These are phyloP conservation scores for Camponotus floridanus DNA, from an alignment of 1,140 invertebrate genomes.

Conservation along the genomic window DNA sequence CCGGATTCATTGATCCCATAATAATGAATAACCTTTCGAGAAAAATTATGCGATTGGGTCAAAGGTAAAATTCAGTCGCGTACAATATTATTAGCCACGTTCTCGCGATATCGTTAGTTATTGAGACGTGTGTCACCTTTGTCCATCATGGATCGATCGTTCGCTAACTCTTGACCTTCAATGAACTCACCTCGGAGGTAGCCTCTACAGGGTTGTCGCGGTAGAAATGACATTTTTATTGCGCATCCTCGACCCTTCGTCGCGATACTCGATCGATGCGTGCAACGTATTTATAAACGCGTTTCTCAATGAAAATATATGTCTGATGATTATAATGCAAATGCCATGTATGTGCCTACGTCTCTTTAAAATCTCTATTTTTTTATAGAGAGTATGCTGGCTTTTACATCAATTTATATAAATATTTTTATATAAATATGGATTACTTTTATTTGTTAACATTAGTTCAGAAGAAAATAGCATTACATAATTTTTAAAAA, in stretches of 20 bases:
- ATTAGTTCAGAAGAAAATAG: neutral
- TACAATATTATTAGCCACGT: constrained; percentile 27
- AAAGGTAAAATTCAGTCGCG: constrained; percentile 38
- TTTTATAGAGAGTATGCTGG: neutral
- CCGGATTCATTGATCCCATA: constrained; percentile 46
- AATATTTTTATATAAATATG: neutral
- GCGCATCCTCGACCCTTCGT: constrained; percentile 49
- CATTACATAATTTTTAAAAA: neutral
- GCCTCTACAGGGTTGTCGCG: constrained; percentile 1
- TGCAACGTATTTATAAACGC: constrained; percentile 47
- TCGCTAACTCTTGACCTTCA: constrained; percentile 43
- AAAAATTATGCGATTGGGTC: constrained; percentile 41
- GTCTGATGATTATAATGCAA: neutral
- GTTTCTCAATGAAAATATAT: constrained; percentile 50
- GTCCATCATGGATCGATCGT: constrained; percentile 45
- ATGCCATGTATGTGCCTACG: neutral
- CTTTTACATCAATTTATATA: neutral
- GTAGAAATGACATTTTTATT: constrained; percentile 21
- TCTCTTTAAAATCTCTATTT: neutral
- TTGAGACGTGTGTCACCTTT: constrained; percentile 29
- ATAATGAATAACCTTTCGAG: constrained; percentile 45
- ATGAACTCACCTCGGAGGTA: neutral
- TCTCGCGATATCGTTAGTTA: constrained; percentile 35
- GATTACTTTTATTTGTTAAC: neutral
- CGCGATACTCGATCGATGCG: neutral